A percentile compares a stretch with the other conserved stretches of the same genome.
Conservation (phyloP, 2,888 invertebrate species). For the Anthrax anthrax region DNA sequence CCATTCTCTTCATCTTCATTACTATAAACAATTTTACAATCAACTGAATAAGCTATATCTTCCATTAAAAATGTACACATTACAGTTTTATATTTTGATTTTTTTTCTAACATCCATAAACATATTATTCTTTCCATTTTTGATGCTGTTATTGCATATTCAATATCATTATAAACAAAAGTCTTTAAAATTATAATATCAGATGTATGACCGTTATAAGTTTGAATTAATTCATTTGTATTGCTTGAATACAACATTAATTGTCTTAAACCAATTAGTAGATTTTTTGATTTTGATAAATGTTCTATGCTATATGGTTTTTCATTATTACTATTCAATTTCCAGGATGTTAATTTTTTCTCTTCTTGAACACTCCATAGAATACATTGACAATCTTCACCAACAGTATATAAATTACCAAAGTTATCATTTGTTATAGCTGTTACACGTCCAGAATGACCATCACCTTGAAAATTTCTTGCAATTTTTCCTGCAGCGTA, state of each 20-base stretch:
- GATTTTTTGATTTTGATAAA: constrained; percentile 22
- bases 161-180: constrained; percentile 16
- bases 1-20: constrained; percentile 28
- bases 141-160: constrained; percentile 28
- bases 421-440: constrained; percentile 38
- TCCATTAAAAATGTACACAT: constrained; percentile 51
- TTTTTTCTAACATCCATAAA: constrained; percentile 27
- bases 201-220: constrained; percentile 49
- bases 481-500: constrained; percentile 27
- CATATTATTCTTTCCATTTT: constrained; percentile 30
- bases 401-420: constrained; percentile 41
- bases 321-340: constrained; percentile 35
- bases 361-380: constrained; percentile 36
- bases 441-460: constrained; percentile 39
- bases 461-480: constrained; percentile 25
- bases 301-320: constrained; percentile 34
- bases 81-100: constrained; percentile 36
- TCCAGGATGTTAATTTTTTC: constrained; percentile 38
- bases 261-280: constrained; percentile 27
- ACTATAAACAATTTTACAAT: constrained; percentile 28
- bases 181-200: constrained; percentile 38
- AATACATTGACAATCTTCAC: constrained; percentile 41
- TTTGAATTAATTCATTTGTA: constrained; percentile 42
- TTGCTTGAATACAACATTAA: constrained; percentile 42
- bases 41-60: constrained; percentile 46